A percentile compares a stretch with the other conserved stretches of the same genome.
Evolutionary conservation across 1,140 invertebrate genomes (phyloP).

Genomic region (Daktulosphaira vitifoliae): DNA sequence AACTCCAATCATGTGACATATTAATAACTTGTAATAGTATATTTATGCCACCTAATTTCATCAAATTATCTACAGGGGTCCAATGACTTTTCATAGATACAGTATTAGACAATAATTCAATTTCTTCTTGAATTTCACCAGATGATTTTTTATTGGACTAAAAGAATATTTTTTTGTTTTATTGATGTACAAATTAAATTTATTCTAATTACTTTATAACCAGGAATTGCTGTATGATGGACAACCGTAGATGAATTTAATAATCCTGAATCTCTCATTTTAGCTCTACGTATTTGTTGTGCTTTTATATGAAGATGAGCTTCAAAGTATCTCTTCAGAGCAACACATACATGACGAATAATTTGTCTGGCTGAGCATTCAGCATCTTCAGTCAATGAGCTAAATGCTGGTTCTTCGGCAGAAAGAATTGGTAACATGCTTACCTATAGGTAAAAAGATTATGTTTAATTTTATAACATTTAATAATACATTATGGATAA

Average conservation of each 20-base stretch:
- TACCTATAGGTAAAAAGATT: conserved; percentile 51
- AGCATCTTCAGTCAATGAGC: conserved; percentile 62
- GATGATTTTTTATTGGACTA: conserved; percentile 59
- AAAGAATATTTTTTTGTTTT: background rate
- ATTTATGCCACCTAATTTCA: conserved; percentile 73
- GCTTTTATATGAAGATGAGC: conserved; percentile 78
- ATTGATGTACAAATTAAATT: background rate
- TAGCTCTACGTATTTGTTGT: conserved; percentile 62
- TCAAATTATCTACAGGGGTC: conserved; percentile 76
- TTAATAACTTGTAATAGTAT: conserved; percentile 78
- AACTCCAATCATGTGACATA: conserved; percentile 85
- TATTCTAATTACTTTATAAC: conserved; percentile 51
- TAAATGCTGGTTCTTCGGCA: conserved; percentile 58
- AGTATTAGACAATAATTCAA: conserved; percentile 68
- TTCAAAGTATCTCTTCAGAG: conserved; percentile 85
- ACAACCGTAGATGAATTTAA: conserved; percentile 32
- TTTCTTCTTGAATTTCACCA: conserved; percentile 74
- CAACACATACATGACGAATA: conserved; percentile 82
- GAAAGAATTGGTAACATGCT: conserved; percentile 72
- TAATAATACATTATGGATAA: background rate
- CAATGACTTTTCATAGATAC: conserved; percentile 68
- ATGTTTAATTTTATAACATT: conserved; percentile 15
- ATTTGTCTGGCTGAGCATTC: conserved; percentile 89
- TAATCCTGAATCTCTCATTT: conserved; percentile 45
- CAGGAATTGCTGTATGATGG: conserved; percentile 45